These are phyloP conservation scores for Drosophila anomalipes DNA, from an alignment of 2,888 invertebrate genomes.

Conservation along the genomic window DNA sequence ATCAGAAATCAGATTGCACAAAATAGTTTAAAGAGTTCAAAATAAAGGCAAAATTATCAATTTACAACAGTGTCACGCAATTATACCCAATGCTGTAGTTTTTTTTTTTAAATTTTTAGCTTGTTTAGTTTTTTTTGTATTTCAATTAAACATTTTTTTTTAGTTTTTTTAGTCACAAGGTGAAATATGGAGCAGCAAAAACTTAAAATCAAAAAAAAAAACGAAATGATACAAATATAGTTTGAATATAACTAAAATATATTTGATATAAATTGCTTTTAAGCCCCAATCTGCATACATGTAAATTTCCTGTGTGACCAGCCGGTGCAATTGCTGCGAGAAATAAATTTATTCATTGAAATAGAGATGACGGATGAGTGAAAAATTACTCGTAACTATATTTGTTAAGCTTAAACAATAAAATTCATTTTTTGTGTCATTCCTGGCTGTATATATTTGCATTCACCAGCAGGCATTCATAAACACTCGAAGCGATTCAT, in stretches of 20 bases:
- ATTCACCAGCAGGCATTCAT: constrained; percentile 29
- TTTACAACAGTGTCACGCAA: constrained; percentile 21
- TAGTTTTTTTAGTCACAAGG: not conserved
- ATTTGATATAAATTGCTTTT: not conserved
- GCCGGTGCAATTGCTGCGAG: not conserved
- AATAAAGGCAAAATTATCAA: constrained; percentile 7
- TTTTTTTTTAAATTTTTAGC: constrained; percentile 39
- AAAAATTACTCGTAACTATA: constrained; percentile 4
- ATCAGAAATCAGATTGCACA: constrained; percentile 24
- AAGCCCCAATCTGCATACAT: not conserved
- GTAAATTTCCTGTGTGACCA: not conserved
- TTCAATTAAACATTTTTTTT: not conserved
- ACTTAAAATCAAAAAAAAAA: not conserved
- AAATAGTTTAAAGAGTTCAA: constrained; percentile 13
- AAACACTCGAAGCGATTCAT: constrained; percentile 47
- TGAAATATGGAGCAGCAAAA: not conserved
- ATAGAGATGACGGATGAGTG: constrained; percentile 22
- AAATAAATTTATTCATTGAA: constrained; percentile 28
- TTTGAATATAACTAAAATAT: constrained; percentile 2
- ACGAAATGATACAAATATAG: not conserved
- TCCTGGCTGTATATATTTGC: constrained; percentile 14
- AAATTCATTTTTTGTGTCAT: constrained; percentile 17
- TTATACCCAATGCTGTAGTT: constrained; percentile 19
- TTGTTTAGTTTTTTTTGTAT: constrained; percentile 30
- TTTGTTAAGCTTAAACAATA: constrained; percentile 16